Evolutionary conservation across 2,797 vertebrate genomes (phyloP).

Genomic region (Florisuga fusca): DNA sequence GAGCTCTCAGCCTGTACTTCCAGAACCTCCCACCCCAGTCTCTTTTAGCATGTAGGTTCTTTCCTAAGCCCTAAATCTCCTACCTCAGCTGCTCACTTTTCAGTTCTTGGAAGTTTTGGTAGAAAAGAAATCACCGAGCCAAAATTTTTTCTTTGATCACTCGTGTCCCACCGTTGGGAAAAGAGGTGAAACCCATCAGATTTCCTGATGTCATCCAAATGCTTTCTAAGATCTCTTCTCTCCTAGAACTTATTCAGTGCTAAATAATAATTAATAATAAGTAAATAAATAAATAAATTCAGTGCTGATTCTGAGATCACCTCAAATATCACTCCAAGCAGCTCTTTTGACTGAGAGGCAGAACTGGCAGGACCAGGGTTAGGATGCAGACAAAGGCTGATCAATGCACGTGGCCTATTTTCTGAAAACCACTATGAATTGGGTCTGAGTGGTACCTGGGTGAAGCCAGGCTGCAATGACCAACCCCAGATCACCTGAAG

Average conservation of each 20-base stretch:
- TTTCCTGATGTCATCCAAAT: background rate
- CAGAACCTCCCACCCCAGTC: background rate
- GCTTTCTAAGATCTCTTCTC: background rate
- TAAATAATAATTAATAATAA: background rate
- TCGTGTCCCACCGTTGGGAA: background rate
- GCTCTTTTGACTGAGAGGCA: background rate
- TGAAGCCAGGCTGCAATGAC: background rate
- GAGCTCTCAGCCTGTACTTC: background rate
- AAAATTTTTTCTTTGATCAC: background rate
- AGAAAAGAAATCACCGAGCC: background rate
- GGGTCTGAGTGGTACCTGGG: accelerated
- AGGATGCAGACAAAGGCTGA: background rate
- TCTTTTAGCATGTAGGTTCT: background rate
- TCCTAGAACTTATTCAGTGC: slow-evolving; percentile 36
- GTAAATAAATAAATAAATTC: too few species aligned
- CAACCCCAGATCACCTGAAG: background rate
- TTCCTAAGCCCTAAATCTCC: background rate
- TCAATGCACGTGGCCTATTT: background rate
- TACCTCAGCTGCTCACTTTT: background rate
- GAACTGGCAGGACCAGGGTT: background rate
- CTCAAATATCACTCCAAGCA: background rate
- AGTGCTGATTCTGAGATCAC: background rate
- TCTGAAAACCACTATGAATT: background rate
- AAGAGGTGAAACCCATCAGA: background rate
- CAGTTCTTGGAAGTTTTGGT: background rate